Evolutionary conservation across 2,888 invertebrate genomes (phyloP).

Genomic region (Mantis religiosa): DNA sequence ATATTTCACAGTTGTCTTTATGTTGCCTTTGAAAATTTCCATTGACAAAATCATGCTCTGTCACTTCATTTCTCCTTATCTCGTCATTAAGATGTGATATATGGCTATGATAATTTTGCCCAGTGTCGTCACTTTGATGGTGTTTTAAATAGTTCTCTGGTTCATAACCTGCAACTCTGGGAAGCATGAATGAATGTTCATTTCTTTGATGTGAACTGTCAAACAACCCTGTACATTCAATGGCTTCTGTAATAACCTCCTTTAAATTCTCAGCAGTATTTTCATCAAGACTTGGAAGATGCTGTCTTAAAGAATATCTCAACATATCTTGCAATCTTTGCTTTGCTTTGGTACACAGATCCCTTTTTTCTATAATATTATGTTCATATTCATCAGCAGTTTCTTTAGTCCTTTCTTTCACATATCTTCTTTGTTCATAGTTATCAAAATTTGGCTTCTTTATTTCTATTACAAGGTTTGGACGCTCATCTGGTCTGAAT

Average conservation of each 20-base stretch:
- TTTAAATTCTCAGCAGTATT: background rate
- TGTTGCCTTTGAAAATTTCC: background rate
- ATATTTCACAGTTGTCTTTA: background rate
- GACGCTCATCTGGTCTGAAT: background rate
- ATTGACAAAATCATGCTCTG: background rate
- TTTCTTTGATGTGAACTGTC: background rate
- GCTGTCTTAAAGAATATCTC: background rate
- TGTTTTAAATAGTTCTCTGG: background rate
- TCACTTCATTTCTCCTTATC: background rate
- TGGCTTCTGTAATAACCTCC: background rate
- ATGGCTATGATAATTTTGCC: background rate
- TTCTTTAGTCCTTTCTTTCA: background rate
- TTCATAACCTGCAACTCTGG: background rate
- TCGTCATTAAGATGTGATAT: background rate
- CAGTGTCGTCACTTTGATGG: background rate
- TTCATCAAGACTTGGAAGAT: background rate
- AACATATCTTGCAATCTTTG: background rate
- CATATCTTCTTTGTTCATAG: background rate
- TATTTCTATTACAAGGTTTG: background rate
- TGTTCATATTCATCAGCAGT: background rate
- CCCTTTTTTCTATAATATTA: background rate
- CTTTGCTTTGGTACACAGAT: background rate
- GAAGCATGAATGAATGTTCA: background rate
- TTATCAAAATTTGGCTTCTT: background rate
- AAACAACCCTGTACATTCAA: background rate